Conservation (phyloP, 2,797 vertebrate genomes). For the Esox masquinongy region DNA sequence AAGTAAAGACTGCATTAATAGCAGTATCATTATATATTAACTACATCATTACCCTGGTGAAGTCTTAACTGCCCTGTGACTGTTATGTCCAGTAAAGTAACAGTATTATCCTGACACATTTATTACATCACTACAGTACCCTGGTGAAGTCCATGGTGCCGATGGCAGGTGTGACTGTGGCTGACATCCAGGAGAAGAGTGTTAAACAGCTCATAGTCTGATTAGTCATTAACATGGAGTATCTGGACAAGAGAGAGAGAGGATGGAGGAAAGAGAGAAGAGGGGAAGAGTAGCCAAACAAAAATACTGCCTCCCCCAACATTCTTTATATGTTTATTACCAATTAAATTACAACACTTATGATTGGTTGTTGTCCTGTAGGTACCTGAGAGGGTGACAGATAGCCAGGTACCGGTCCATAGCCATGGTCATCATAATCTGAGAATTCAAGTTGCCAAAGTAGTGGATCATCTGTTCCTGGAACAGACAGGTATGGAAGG, state of each 20-base stretch:
- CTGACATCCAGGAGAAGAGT: constrained; percentile 46
- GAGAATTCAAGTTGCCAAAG: constrained; percentile 69
- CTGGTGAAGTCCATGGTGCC: constrained; percentile 42
- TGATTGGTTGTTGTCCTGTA: not conserved
- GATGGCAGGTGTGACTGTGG: constrained; percentile 30
- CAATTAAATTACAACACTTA: not conserved
- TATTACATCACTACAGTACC: constrained; percentile 15
- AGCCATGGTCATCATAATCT: constrained; percentile 68
- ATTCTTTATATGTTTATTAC: not conserved
- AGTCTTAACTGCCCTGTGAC: too few relatives aligned
- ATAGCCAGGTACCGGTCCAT: constrained; percentile 64
- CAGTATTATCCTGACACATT: not conserved
- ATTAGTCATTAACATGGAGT: constrained; percentile 54
- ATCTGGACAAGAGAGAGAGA: constrained; percentile 15
- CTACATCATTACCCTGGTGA: too few relatives aligned
- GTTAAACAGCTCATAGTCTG: constrained; percentile 37
- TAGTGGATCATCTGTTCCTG: constrained; percentile 70
- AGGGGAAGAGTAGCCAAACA: not conserved
- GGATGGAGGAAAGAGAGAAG: not conserved
- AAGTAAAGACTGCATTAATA: too few relatives aligned
- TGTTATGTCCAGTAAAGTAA: too few relatives aligned
- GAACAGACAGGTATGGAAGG: constrained; percentile 64
- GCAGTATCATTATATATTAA: too few relatives aligned
- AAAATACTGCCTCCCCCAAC: not conserved
- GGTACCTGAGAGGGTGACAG: constrained; percentile 55